These are phyloP conservation scores for Gadus macrocephalus DNA, from an alignment of 2,113 vertebrate genomes.

Conservation along the genomic window DNA sequence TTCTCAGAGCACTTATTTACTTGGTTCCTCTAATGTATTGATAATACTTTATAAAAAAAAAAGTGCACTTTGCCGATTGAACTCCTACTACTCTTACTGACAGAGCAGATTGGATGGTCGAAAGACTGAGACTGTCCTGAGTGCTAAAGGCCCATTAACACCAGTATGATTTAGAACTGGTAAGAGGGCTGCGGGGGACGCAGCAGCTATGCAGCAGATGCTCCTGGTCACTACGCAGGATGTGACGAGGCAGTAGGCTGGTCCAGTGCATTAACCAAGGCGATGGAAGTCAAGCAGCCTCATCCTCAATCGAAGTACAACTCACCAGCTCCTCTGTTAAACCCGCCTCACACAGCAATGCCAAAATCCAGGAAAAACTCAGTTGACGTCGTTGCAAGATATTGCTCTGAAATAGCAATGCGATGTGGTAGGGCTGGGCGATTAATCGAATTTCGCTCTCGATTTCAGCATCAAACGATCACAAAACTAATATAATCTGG, in stretches of 20 bases:
- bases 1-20: not conserved
- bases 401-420: no score
- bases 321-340: not conserved
- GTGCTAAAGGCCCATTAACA: constrained; percentile 22
- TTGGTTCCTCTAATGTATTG: no score
- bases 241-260: constrained; percentile 35
- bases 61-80: constrained; percentile 10
- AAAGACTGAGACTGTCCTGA: not conserved
- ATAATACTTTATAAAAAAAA: no score
- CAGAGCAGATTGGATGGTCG: not conserved
- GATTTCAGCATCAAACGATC: no score
- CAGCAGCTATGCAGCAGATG: constrained; percentile 56
- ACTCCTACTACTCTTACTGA: constrained; percentile 10
- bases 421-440: no score
- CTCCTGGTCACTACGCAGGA: constrained; percentile 47
- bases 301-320: constrained; percentile 24
- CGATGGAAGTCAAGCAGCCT: constrained; percentile 58
- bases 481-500: no score
- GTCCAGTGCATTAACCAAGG: constrained; percentile 34
- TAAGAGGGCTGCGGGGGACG: constrained; percentile 51
- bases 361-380: no score
- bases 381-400: no score
- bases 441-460: no score
- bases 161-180: constrained; percentile 49
- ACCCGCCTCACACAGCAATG: no score